Conservation (phyloP, 2,113 vertebrate genomes). For the Montifringilla adamsi region DNA sequence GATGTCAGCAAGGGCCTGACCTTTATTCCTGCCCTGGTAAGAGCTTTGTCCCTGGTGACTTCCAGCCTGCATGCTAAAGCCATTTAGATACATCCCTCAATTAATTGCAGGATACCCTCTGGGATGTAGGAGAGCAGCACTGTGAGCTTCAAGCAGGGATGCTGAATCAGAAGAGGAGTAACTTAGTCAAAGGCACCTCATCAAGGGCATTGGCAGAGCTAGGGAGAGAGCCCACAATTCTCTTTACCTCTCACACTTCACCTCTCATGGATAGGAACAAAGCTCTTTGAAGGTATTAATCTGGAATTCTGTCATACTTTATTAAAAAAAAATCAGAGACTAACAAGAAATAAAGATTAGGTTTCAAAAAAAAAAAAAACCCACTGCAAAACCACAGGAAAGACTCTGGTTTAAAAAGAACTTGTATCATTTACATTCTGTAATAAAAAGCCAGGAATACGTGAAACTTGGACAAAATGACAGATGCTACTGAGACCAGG, state of each 20-base stretch:
- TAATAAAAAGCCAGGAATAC: background rate
- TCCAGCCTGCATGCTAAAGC: background rate
- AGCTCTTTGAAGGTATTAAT: background rate
- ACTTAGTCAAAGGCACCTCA: background rate
- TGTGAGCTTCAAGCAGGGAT: background rate
- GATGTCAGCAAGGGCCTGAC: conserved; percentile 28
- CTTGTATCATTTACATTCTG: background rate
- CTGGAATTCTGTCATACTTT: background rate
- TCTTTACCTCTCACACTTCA: background rate
- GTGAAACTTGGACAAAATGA: background rate
- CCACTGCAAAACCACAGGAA: background rate
- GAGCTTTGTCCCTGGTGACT: conserved; percentile 7
- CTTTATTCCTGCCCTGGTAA: conserved; percentile 40
- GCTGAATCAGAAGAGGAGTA: conserved; percentile 4
- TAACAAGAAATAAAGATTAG: background rate
- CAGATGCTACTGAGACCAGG: background rate
- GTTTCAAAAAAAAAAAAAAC: background rate
- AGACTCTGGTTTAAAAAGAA: background rate
- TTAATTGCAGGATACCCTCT: background rate
- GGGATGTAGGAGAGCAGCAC: background rate
- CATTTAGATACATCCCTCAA: conserved; percentile 37
- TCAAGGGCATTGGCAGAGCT: background rate
- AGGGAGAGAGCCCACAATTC: background rate
- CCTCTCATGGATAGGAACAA: background rate
- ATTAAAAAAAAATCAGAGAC: background rate